Evolutionary conservation across 2,113 vertebrate species (phyloP).

Genomic region (Microcebus tavaratra): DNA sequence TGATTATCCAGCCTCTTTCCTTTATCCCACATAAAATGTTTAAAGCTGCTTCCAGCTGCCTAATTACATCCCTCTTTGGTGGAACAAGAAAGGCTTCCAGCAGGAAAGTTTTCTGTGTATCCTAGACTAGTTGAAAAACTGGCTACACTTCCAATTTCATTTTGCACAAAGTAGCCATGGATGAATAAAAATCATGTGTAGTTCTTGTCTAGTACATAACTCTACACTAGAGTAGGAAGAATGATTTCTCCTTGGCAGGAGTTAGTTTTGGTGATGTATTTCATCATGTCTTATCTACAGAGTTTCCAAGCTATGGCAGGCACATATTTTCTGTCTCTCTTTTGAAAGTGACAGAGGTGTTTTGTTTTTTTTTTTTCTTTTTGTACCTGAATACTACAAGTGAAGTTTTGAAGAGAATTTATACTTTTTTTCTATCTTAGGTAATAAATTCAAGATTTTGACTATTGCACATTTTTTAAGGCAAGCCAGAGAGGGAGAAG

Average conservation of each 20-base stretch:
- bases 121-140: not conserved
- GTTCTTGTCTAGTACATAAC: not conserved
- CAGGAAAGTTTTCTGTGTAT: not conserved
- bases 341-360: not conserved
- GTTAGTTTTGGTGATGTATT: fast-evolving
- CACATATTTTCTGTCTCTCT: not conserved
- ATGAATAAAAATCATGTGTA: not conserved
- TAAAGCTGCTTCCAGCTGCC: not conserved
- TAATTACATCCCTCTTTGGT: not conserved
- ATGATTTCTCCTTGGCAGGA: not conserved
- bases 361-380: not conserved
- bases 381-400: not conserved
- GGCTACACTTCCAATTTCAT: not conserved
- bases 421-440: not conserved
- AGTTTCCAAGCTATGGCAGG: not conserved
- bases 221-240: not conserved
- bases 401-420: conserved; percentile 1
- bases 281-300: not conserved
- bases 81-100: not conserved
- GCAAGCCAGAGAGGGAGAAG: not conserved
- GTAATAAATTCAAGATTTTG: not conserved
- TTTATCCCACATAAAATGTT: not conserved
- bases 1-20: not conserved
- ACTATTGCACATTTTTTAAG: not conserved
- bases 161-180: not conserved